phyloP scores from a whole-genome alignment of 2,113 vertebrate genomes.

The Callaeas wilsoni region DNA sequence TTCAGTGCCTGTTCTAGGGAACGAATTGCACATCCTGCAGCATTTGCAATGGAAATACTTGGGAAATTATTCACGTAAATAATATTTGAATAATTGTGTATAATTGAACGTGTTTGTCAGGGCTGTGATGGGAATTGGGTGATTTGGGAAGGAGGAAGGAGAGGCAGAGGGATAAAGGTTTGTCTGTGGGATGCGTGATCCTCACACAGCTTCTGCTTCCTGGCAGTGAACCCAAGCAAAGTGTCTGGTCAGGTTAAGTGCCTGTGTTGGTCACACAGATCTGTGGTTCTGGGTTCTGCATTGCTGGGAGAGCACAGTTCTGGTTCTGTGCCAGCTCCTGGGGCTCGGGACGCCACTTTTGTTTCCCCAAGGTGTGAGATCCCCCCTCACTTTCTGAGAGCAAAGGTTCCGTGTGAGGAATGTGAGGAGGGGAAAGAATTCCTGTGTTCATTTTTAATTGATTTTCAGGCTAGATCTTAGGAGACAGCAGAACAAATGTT shows the following conservation, averaged over 20 bases:
- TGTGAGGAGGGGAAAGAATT: background rate
- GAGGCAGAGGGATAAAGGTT: background rate
- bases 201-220: background rate
- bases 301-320: background rate
- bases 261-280: rapidly evolving
- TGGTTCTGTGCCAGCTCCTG: background rate
- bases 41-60: background rate
- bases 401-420: background rate
- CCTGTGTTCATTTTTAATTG: background rate
- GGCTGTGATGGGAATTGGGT: background rate
- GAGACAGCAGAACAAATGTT: background rate
- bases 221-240: background rate
- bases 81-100: background rate
- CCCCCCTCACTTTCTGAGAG: background rate
- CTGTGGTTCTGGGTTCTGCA: background rate
- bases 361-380: rapidly evolving
- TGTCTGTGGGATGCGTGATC: background rate
- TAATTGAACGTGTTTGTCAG: background rate
- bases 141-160: background rate
- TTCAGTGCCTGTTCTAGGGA: background rate
- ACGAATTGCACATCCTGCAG: background rate
- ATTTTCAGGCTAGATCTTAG: background rate
- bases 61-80: background rate
- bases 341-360: background rate
- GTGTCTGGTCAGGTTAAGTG: background rate